Evolutionary conservation across 1,140 invertebrate genomes (phyloP), one percentile per base, ranked within the genome.

Genomic region (Zaprionus nigranus): DNA sequence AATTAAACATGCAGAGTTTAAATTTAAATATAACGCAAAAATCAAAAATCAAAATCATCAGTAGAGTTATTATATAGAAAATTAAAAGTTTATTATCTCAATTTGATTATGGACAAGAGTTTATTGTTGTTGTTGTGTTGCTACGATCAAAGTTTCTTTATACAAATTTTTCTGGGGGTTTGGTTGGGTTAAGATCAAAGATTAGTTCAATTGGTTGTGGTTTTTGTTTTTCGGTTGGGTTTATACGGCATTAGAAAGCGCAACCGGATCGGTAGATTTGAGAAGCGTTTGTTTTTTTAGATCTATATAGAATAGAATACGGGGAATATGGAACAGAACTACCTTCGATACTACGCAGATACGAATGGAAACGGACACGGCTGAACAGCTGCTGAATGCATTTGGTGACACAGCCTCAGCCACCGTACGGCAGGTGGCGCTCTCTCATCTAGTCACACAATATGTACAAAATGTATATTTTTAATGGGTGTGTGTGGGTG

Each of bases 161-260:
- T 84, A 88, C 78, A 84, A 53, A 15, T 73, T 81, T 81, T 30
- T 17, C 82, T 51, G 56, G 24, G 63, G 82, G 83, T 86, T 51
- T 24, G 57, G 15, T 2, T 40, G 69, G 66, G 78, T 81, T 90
- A 84, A 90, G 38, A 61, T 82, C 58, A 40, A 49, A 49, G 70
- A 84, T 83, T 90, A 90, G 78, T 76, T 78, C 62, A 12, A 53
- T 74, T 30, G 49, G 36, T 67, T 66, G 15, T n/a, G 53, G 20
- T 40, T 62, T 61, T 58, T 17, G 12, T 7, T 53, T 69, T 46
- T 64, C 51, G 43, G 43, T 71, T 75, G 30, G 53, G 61, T 66
- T 73, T 57, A 66, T 67, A 63, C 57, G 56, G 82, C 80, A 82
- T 85, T 82, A 87, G 80, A 90, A 90, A 87, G 84, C 84, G 71